Percentiles rank a stretch among this genome's conserved stretches.
Conservation (phyloP, 2,113 vertebrate genomes). For the Podarcis muralis region DNA sequence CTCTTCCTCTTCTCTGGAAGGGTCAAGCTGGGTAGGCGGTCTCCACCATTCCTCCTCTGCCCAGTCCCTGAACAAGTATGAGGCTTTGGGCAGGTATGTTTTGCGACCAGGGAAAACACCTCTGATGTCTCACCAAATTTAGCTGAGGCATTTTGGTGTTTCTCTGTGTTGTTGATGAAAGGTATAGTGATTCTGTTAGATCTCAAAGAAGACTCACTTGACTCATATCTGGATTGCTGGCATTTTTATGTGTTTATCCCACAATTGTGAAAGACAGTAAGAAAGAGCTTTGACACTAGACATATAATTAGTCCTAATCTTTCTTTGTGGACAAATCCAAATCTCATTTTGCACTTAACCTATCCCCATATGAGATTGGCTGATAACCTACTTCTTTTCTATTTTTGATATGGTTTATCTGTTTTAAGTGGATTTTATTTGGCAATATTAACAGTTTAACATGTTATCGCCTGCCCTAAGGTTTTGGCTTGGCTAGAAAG, state of each 20-base stretch:
- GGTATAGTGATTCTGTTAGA: not conserved
- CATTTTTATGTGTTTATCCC: not conserved
- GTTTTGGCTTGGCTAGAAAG: not conserved
- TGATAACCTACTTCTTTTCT: constrained; percentile 7
- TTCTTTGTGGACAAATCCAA: not conserved
- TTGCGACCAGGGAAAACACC: not conserved
- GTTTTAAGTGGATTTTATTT: not conserved
- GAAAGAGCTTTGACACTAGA: not conserved
- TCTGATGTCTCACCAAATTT: not conserved
- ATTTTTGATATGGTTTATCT: not conserved
- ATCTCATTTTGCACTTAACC: not conserved
- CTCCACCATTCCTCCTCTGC: too few relatives aligned
- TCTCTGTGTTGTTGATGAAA: not conserved
- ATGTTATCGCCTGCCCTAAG: not conserved
- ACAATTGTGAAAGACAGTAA: not conserved
- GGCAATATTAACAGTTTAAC: not conserved
- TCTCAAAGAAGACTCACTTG: not conserved
- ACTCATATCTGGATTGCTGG: not conserved
- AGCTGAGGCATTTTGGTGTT: not conserved
- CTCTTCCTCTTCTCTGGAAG: too few relatives aligned
- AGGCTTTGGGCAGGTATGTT: not conserved
- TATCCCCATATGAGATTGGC: not conserved
- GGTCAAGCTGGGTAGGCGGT: too few relatives aligned
- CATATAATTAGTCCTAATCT: constrained; percentile 1
- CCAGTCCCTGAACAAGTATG: too few relatives aligned